Percentiles rank a stretch among this genome's conserved stretches.
These are phyloP conservation scores for Cataglyphis albicans DNA, from an alignment of 2,888 invertebrate species.

Conservation along the genomic window DNA sequence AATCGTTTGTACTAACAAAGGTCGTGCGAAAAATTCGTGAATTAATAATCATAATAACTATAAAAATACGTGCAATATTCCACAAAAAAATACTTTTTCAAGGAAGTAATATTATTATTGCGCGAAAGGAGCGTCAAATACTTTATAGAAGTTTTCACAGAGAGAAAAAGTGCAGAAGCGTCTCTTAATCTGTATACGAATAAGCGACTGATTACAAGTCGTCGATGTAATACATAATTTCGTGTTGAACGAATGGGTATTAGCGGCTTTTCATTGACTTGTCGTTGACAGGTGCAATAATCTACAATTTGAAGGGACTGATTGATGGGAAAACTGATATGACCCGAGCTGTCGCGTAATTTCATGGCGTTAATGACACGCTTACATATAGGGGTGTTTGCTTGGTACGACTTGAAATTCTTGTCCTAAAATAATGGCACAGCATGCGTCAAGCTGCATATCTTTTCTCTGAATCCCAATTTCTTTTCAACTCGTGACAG, in stretches of 20 bases:
- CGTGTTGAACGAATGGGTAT: constrained; percentile 45
- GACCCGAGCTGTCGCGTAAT: constrained; percentile 68
- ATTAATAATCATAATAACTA: not conserved
- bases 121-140: not conserved
- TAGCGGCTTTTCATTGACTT: not conserved
- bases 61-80: not conserved
- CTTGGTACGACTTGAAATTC: constrained; percentile 62
- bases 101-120: not conserved
- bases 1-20: not conserved
- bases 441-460: constrained; percentile 19
- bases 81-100: not conserved
- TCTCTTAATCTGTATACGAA: not conserved
- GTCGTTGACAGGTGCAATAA: constrained; percentile 50
- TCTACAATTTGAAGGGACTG: constrained; percentile 64
- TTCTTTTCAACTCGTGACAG: not conserved
- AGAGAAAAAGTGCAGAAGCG: not conserved
- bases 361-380: constrained; percentile 77
- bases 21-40: not conserved
- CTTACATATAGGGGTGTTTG: constrained; percentile 65
- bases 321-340: constrained; percentile 75
- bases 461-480: constrained; percentile 1
- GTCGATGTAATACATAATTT: constrained; percentile 49
- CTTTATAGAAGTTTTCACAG: not conserved
- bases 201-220: constrained; percentile 30
- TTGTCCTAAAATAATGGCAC: constrained; percentile 73